Evolutionary conservation across 1,140 invertebrate species (phyloP).

Genomic region (Lordiphosa collinella): DNA sequence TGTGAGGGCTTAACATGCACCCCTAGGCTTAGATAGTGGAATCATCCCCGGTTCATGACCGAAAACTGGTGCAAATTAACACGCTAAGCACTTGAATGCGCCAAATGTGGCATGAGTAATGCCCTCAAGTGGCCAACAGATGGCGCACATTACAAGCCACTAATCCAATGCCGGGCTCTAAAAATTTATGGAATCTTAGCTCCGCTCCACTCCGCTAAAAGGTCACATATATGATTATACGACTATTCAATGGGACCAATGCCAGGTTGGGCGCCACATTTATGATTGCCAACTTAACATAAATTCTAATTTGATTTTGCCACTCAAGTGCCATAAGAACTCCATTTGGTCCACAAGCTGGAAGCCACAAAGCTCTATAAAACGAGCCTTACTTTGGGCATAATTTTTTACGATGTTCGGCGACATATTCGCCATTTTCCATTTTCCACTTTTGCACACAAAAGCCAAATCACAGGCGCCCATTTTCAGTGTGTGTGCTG

Average conservation of each 20-base stretch:
- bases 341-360: slow-evolving; percentile 56
- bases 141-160: slow-evolving; percentile 69
- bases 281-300: slow-evolving; percentile 75
- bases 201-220: slow-evolving; percentile 2
- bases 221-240: slow-evolving; percentile 39
- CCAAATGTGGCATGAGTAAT: slow-evolving; percentile 76
- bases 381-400: slow-evolving; percentile 57
- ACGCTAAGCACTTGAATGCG: slow-evolving; percentile 74
- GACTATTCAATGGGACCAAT: slow-evolving; percentile 51
- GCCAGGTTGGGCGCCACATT: slow-evolving; percentile 43
- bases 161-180: slow-evolving; percentile 41
- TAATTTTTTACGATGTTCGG: slow-evolving; percentile 74
- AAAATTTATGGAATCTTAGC: slow-evolving; percentile 38
- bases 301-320: slow-evolving; percentile 79
- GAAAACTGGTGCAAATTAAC: slow-evolving; percentile 66
- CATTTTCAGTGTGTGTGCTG: slow-evolving; percentile 62
- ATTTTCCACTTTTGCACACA: slow-evolving; percentile 58
- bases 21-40: slow-evolving; percentile 17
- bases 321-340: slow-evolving; percentile 77
- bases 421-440: slow-evolving; percentile 72
- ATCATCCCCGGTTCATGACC: slow-evolving; percentile 27
- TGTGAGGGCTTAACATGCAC: slow-evolving; percentile 66
- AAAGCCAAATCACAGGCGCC: slow-evolving; percentile 73
- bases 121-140: slow-evolving; percentile 70
- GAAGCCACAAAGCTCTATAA: slow-evolving; percentile 7